These are phyloP conservation scores for Platerodrilus igneus DNA, from an alignment of 2,888 invertebrate genomes.

Conservation along the genomic window DNA sequence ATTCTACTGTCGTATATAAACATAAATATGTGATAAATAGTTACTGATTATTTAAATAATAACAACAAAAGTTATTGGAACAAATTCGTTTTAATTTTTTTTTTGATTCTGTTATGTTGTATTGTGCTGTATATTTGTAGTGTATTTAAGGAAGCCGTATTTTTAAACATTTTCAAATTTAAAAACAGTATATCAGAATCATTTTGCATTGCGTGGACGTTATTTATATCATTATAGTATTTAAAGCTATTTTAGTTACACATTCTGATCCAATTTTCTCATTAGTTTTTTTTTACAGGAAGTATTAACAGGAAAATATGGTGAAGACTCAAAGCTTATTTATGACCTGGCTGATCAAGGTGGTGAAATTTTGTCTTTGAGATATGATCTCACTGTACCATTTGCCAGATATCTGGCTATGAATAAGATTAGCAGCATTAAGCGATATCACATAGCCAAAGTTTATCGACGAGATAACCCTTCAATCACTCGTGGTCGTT, in stretches of 20 bases:
- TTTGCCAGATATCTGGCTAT: constrained; percentile 96
- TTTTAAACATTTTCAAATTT: no score
- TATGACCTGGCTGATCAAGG: constrained; percentile 99
- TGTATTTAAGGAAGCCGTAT: background rate
- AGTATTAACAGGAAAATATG: constrained; percentile 97
- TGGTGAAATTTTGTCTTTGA: constrained; percentile 90
- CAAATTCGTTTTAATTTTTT: no score
- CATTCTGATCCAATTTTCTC: no score
- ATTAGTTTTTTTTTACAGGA: constrained; percentile 66
- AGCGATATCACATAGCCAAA: constrained; percentile 98
- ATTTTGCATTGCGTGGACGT: no score
- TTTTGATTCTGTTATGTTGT: no score
- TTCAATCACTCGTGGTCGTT: constrained; percentile 91
- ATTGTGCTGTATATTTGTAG: background rate
- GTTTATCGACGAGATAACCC: constrained; percentile 98
- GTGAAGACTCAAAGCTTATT: constrained; percentile 97
- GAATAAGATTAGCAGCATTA: constrained; percentile 91
- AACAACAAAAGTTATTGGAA: no score
- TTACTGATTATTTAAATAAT: no score
- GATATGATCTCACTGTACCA: constrained; percentile 98
- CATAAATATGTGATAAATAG: no score
- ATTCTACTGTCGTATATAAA: no score
- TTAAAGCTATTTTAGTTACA: no score
- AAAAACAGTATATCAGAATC: no score
- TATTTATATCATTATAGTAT: no score